phyloP scores from a whole-genome alignment of 2,797 vertebrate species.

The Manis javanica region DNA sequence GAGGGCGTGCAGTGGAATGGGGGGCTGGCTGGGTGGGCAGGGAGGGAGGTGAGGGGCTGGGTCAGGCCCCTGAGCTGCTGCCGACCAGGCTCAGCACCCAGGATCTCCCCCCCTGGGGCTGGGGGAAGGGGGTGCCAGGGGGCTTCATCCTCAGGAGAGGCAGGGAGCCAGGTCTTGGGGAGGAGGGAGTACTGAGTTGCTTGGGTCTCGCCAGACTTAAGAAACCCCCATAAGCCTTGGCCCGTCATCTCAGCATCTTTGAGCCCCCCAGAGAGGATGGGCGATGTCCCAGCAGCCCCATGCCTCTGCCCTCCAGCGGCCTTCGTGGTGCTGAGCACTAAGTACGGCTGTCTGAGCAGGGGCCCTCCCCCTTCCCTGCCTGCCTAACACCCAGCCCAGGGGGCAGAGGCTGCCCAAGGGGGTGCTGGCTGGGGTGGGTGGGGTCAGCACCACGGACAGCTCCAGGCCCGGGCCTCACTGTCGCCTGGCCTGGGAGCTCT shows the following conservation, averaged over 20 bases:
- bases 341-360: fast-evolving
- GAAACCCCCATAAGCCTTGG: fast-evolving
- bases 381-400: neutral
- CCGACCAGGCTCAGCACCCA: neutral
- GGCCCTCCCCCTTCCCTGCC: neutral
- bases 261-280: too few relatives aligned
- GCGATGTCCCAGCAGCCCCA: too few relatives aligned
- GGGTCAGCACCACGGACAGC: neutral
- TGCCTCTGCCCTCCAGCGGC: neutral
- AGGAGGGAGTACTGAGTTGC: neutral
- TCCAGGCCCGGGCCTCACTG: neutral
- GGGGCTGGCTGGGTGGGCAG: conserved; percentile 78
- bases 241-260: neutral
- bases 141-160: neutral
- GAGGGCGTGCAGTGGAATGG: conserved; percentile 89
- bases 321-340: neutral
- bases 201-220: neutral
- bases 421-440: fast-evolving
- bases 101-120: too few relatives aligned
- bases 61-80: neutral
- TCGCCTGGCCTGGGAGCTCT: neutral
- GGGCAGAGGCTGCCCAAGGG: neutral
- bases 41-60: neutral
- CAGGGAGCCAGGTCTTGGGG: neutral
- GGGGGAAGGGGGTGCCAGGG: neutral